A percentile compares a stretch with the other conserved stretches of the same genome.
Conservation (phyloP, 2,113 vertebrate species). For the Mustelus asterias region DNA sequence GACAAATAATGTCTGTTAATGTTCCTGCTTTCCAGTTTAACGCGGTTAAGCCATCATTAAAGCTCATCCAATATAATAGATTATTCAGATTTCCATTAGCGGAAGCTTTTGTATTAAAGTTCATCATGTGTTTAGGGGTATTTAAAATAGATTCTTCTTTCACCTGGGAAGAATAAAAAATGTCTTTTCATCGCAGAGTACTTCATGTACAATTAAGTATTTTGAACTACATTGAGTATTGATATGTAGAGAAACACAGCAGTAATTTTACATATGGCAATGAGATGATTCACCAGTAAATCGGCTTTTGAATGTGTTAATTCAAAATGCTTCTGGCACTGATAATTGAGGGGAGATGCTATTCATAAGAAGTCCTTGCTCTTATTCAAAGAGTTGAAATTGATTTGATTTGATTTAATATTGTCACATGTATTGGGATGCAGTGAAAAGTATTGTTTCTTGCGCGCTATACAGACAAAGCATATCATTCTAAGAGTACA, state of each 20-base stretch:
- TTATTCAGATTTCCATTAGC: not conserved
- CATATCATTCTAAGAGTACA: too few relatives aligned
- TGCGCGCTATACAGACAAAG: too few relatives aligned
- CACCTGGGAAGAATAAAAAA: not conserved
- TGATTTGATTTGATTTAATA: too few relatives aligned
- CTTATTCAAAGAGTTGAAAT: not conserved
- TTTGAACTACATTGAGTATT: not conserved
- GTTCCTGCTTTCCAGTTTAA: not conserved
- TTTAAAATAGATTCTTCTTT: not conserved
- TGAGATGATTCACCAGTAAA: not conserved
- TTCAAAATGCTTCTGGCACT: not conserved
- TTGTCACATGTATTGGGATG: too few relatives aligned
- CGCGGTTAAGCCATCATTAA: not conserved
- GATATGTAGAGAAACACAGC: not conserved
- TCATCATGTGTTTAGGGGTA: not conserved
- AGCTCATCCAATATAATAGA: not conserved
- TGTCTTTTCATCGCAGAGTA: not conserved
- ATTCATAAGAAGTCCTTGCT: not conserved
- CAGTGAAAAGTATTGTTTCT: too few relatives aligned
- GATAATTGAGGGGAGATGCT: not conserved
- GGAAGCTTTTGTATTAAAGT: not conserved
- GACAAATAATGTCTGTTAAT: not conserved
- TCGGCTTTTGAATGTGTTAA: not conserved
- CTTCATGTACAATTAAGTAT: not conserved
- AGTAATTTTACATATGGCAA: not conserved